These are phyloP conservation scores for Eumeta japonica DNA, from an alignment of 1,140 invertebrate species.

Conservation along the genomic window DNA sequence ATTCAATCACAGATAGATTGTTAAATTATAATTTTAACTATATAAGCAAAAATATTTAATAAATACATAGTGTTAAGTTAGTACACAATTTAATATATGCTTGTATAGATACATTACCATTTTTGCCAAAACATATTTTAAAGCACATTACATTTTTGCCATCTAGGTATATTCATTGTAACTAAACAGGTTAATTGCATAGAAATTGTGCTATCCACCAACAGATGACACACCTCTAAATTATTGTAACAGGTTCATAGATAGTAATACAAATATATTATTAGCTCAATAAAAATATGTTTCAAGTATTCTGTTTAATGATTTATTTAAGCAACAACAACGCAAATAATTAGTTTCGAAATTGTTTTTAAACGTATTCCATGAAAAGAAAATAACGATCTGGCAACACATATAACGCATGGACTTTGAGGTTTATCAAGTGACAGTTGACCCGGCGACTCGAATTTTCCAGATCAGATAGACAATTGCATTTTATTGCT, in stretches of 20 bases:
- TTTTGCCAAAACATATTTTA: not conserved
- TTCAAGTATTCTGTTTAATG: not conserved
- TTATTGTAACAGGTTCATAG: too few species aligned
- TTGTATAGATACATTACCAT: not conserved
- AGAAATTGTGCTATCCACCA: constrained; percentile 14
- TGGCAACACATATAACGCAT: constrained; percentile 33
- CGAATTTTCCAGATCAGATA: not conserved
- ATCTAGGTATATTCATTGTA: not conserved
- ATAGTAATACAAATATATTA: too few species aligned
- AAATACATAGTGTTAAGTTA: too few species aligned
- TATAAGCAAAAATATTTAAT: too few species aligned
- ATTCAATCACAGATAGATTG: too few species aligned
- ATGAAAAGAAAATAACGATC: not conserved
- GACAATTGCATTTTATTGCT: not conserved
- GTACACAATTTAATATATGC: too few species aligned
- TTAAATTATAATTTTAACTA: too few species aligned
- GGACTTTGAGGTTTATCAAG: constrained; percentile 8
- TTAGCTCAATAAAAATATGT: not conserved
- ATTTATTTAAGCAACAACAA: not conserved
- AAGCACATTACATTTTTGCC: not conserved
- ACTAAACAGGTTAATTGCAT: not conserved
- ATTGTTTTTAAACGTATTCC: not conserved
- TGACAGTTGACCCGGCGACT: not conserved
- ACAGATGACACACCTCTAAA: constrained; percentile 12
- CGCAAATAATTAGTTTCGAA: not conserved